Base-by-base conservation (phyloP, 92 coral and sea anemone species). In the Palythoa grandis region DNA sequence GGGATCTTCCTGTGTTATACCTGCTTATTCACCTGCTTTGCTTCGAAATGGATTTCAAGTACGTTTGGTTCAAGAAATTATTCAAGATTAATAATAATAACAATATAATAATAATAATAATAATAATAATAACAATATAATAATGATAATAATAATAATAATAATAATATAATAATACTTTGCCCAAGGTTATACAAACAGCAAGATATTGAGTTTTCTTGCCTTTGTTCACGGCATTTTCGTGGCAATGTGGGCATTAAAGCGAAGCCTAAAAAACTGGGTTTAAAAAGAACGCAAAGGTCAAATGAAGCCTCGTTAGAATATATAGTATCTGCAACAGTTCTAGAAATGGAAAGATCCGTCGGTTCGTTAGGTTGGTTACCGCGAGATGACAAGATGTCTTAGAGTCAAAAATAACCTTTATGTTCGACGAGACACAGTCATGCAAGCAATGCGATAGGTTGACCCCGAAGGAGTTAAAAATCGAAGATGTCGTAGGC, bases 371-470 rank as follows among this genome's bases (percentile, higher is more conserved):
- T 60, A 5, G 16, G n/a, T 16, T 60, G 67, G 16, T 16, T 17
- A 60, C 20, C 67, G 67, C 12, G 67, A 60, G 12, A 60, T 60
- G 67, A 60, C 67, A 60, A 60, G 67, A n/a, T n/a, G n/a, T n/a
- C n/a, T n/a, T n/a, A n/a, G n/a, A n/a, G n/a, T n/a, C n/a, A n/a
- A n/a, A n/a, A 60, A 60, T 60, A 60, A 60, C 16, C 67, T 60
- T 17, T 11, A 60, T 60, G 67, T 60, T 60, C 67, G 67, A 60
- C 5, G 67, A 60, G 67, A 60, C 67, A 60, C 67, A 60, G 67
- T 60, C 67, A 60, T 60, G 67, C 67, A 16, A 60, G 67, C 67
- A 60, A 60, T 60, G 67, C 67, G 67, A 60, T 7, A 60, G 67
- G 12, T 60, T 60, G 67, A 60, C 67, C 20, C 67, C 67, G 20